Conservation (phyloP, 2,888 invertebrate species). For the Bugula neritina region DNA sequence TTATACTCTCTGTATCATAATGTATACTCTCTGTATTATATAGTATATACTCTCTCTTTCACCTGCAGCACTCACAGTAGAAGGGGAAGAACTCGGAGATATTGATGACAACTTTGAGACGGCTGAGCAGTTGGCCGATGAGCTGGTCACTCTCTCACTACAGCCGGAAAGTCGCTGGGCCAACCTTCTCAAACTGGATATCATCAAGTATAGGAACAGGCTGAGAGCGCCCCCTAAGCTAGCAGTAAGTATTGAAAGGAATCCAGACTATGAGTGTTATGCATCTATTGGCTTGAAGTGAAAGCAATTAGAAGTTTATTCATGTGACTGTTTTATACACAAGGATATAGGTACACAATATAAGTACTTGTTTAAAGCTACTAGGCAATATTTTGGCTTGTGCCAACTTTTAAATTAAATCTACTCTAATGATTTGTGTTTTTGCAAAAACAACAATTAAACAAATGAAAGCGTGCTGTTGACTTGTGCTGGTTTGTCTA, state of each 20-base stretch:
- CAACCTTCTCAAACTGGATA: slow-evolving; percentile 76
- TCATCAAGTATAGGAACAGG: slow-evolving; percentile 77
- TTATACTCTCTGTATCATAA: not conserved
- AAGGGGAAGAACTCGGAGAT: slow-evolving; percentile 35
- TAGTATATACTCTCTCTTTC: not conserved
- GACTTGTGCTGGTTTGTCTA: too few relatives aligned
- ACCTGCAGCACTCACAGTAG: slow-evolving; percentile 36
- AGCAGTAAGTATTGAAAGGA: slow-evolving; percentile 55
- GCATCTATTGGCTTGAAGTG: too few relatives aligned
- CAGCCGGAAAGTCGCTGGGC: slow-evolving; percentile 84
- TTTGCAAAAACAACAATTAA: too few relatives aligned
- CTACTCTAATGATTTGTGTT: too few relatives aligned
- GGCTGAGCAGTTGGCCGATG: slow-evolving; percentile 68
- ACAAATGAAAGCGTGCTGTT: too few relatives aligned
- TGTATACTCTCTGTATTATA: not conserved
- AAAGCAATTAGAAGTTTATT: too few relatives aligned
- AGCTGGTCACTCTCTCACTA: slow-evolving; percentile 77
- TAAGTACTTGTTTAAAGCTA: too few relatives aligned
- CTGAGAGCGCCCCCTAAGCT: slow-evolving; percentile 76
- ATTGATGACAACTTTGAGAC: slow-evolving; percentile 59
- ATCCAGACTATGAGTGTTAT: too few relatives aligned
- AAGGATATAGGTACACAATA: too few relatives aligned
- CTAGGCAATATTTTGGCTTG: too few relatives aligned
- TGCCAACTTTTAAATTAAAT: too few relatives aligned
- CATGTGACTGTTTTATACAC: too few relatives aligned